Evolutionary conservation across 2,113 vertebrate genomes (phyloP), one percentile per base, ranked within the genome.

Genomic region (Perca flavescens): DNA sequence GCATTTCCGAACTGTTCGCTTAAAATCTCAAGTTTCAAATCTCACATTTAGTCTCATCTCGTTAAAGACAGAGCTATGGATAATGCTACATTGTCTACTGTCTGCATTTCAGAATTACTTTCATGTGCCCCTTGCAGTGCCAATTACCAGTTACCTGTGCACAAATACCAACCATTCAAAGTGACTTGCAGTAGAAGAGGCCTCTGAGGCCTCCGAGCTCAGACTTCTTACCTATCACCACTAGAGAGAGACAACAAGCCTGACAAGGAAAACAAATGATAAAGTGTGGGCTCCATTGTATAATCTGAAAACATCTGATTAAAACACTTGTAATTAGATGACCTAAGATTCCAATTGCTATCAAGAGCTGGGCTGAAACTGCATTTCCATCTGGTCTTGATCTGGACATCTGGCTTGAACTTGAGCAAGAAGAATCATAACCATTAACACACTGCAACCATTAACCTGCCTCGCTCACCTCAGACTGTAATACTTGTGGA

Each of bases 211-310:
- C 15, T 65, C 25, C 7, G 6, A 64, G 62, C 17, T 76, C 14
- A 21, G 68, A 17, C 80, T 85, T 88, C 54, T 87, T 57, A 52
- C 61, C 4, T 34, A 10, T 72, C 76, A 62, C 81, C 92, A 91
- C 92, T 89, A 93, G 92, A 88, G 93, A 89, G 91, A 80, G 91
- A 88, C 83, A 88, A 82, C 62, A 73, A 88, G 53, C 85, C 89
- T 86, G 71, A 79, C 71, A 84, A 81, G 74, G 25, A 58, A 1
- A 22, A 3, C 22, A 54, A 62, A 77, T 54, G n/a, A 25, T 62
- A 22, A 79, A 47, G 21, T 58, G 63, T 69, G 50, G 21, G 28
- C 58, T 74, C 63, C 63, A 25, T 17, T 47, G 31, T 53, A 50
- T 64, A 71, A 79, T 82, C 60, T 88, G 50, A 19, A 68, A 56